Percentiles rank a stretch among this genome's conserved stretches.
These are phyloP conservation scores for Mesocricetus auratus DNA, from an alignment of 2,113 vertebrate species.

Conservation along the genomic window DNA sequence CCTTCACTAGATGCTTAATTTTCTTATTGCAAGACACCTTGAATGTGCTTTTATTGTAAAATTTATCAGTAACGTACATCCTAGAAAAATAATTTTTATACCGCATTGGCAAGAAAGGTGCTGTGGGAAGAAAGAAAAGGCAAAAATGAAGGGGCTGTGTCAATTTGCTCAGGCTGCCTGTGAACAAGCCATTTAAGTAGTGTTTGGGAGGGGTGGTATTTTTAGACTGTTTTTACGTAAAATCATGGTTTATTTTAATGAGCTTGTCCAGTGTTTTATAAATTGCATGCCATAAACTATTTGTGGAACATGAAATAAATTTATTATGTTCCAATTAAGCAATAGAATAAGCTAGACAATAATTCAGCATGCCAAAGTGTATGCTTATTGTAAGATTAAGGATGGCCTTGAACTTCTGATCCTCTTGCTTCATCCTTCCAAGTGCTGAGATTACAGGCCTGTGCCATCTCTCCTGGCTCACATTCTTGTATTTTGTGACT, in stretches of 20 bases:
- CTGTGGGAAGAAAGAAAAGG: neutral
- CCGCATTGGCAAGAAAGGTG: neutral
- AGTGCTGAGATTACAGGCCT: neutral
- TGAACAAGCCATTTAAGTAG: slow-evolving; percentile 8
- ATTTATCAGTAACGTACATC: neutral
- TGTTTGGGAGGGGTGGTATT: slow-evolving; percentile 39
- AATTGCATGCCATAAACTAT: neutral
- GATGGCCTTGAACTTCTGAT: neutral
- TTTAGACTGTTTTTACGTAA: slow-evolving; percentile 49
- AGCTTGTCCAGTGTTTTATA: slow-evolving; percentile 35
- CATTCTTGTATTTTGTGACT: slow-evolving; percentile 11
- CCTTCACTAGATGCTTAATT: slow-evolving; percentile 20
- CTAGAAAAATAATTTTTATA: slow-evolving; percentile 41
- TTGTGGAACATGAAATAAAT: neutral
- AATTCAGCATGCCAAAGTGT: neutral
- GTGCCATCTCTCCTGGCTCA: neutral
- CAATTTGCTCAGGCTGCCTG: slow-evolving; percentile 5
- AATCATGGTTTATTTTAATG: slow-evolving; percentile 52
- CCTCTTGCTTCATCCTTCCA: neutral
- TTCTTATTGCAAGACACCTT: neutral
- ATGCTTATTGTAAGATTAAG: neutral
- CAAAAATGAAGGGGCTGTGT: neutral
- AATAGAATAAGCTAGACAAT: neutral
- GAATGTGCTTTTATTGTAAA: neutral
- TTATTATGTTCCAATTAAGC: slow-evolving; percentile 7